A percentile compares a stretch with the other conserved stretches of the same genome.
These are phyloP conservation scores for Therioaphis trifolii DNA, from an alignment of 2,888 invertebrate species.

Conservation along the genomic window DNA sequence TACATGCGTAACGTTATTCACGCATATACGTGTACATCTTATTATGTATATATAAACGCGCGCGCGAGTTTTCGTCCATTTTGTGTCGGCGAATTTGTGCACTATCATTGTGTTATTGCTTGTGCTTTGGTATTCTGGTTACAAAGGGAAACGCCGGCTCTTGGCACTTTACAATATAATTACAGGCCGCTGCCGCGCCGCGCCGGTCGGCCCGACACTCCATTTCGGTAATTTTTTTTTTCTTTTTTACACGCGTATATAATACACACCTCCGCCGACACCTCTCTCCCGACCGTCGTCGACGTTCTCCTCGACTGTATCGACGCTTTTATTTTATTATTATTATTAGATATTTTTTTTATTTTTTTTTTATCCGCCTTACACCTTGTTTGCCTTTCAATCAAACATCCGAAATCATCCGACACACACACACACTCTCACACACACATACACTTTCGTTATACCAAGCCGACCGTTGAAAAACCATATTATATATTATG, in stretches of 20 bases:
- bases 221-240: constrained; percentile 50
- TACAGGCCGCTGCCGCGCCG: constrained; percentile 49
- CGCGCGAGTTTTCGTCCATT: constrained; percentile 57
- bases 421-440: constrained; percentile 43
- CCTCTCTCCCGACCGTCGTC: neutral
- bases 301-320: neutral
- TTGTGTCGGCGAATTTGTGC: constrained; percentile 55
- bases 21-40: neutral
- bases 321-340: constrained; percentile 58
- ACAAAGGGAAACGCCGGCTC: constrained; percentile 62
- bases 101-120: constrained; percentile 62
- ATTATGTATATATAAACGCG: neutral
- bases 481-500: neutral
- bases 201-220: constrained; percentile 49
- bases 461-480: constrained; percentile 25
- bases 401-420: constrained; percentile 60
- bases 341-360: constrained; percentile 52
- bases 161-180: constrained; percentile 62
- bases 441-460: constrained; percentile 34
- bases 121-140: constrained; percentile 60
- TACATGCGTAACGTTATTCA: constrained; percentile 9
- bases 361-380: constrained; percentile 46
- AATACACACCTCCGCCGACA: constrained; percentile 1
- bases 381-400: constrained; percentile 63
- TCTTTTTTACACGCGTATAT: constrained; percentile 23